Evolutionary conservation across 2,888 invertebrate species (phyloP), one percentile per base, ranked within the genome.

Genomic region (Trichacis sp.): DNA sequence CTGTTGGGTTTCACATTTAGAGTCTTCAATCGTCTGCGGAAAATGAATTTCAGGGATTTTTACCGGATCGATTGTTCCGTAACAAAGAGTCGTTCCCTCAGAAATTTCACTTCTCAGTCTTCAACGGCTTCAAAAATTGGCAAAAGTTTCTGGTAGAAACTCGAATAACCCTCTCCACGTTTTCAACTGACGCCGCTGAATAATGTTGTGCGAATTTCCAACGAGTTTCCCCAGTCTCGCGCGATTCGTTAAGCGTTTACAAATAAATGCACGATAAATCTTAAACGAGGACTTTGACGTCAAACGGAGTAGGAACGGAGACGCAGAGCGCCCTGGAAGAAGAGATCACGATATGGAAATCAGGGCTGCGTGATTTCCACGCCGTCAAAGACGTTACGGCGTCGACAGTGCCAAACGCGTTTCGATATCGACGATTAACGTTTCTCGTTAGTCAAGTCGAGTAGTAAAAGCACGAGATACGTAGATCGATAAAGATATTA

Each of bases 391-490:
- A 20, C 20, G 24, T 24, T 48, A 48, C 48, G 24, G 24, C 53
- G 51, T 53, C 52, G 45, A 40, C 38, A 40, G 40, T 2, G 46
- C 46, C 55, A 47, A 50, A 24, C 36, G 45, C 54, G 53, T 54
- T 50, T 58, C 53, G 40, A 53, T 57, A 50, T 20, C 24, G 40
- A 18, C 59, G 54, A 59, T 64, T 59, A 59, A 47, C 64, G 51
- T 48, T 48, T 56, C 56, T 52, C 64, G 59, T 60, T 64, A 48
- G 59, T 56, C 60, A 59, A 52, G 30, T 60, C 46, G 55, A 33
- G 47, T 15, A 36, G 45, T 51, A 49, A 56, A 56, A 57, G 30
- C 56, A 29, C 17, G 15, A 40, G 40, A 40, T 40, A 40, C 2
- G 40, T 15, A 40, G 15, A 40, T 45, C 47, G 48, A 49, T 38